Evolutionary conservation across 2,888 invertebrate species (phyloP).

Genomic region (Altica lythri): DNA sequence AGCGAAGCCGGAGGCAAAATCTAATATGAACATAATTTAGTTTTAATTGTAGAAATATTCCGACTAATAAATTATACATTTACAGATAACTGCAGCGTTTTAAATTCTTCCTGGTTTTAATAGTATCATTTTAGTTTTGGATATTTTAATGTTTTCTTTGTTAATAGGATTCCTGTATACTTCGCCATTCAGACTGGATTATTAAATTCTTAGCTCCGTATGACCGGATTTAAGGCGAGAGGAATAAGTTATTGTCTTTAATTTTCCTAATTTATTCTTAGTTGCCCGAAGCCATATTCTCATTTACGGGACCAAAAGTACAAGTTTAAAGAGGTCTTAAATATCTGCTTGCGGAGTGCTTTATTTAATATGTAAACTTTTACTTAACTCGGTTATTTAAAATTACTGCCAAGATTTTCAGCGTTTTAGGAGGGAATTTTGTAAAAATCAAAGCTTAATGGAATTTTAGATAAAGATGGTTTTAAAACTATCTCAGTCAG

Average conservation of each 20-base stretch:
- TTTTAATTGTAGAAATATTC: too few species aligned
- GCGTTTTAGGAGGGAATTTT: not conserved
- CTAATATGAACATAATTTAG: too few species aligned
- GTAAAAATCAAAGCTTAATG: not conserved
- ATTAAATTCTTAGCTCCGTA: not conserved
- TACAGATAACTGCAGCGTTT: too few species aligned
- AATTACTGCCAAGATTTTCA: not conserved
- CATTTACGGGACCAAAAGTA: constrained; percentile 12
- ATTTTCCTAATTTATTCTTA: constrained; percentile 21
- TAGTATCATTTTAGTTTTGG: too few species aligned
- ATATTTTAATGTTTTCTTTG: too few species aligned
- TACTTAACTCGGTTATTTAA: constrained; percentile 20
- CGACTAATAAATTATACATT: too few species aligned
- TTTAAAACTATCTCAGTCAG: too few species aligned
- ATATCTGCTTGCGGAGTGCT: constrained; percentile 18
- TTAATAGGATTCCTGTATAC: not conserved
- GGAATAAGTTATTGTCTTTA: constrained; percentile 19
- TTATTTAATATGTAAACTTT: constrained; percentile 17
- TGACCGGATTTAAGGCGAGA: not conserved
- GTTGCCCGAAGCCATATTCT: constrained; percentile 4
- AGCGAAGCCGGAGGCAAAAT: too few species aligned
- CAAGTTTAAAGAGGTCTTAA: constrained; percentile 22
- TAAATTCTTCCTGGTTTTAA: too few species aligned
- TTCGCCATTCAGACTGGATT: too few species aligned
- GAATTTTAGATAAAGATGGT: not conserved